Conservation (phyloP, 2,113 vertebrate genomes). For the Laterallus jamaicensis region DNA sequence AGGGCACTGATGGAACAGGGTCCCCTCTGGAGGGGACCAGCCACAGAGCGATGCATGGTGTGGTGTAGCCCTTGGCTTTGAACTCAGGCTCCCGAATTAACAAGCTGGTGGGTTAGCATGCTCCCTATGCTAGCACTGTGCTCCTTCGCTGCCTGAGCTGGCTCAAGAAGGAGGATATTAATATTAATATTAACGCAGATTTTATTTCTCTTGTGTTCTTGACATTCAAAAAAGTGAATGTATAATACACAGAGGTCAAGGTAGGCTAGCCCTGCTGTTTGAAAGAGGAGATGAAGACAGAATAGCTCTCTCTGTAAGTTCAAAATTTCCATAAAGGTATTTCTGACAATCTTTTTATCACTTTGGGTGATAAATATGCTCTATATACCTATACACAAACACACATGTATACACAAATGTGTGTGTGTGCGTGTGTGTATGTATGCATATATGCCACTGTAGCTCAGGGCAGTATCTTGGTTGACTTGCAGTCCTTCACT, state of each 20-base stretch:
- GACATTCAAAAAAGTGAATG: slow-evolving; percentile 8
- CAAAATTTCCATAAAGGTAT: neutral
- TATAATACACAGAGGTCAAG: slow-evolving; percentile 1
- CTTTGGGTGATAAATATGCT: neutral
- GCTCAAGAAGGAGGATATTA: neutral
- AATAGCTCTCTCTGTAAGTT: neutral
- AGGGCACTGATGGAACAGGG: neutral
- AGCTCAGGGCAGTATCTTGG: neutral
- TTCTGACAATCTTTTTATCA: neutral
- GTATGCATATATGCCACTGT: neutral
- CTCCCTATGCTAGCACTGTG: neutral
- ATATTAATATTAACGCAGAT: slow-evolving; percentile 15
- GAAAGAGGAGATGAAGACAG: neutral
- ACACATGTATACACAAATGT: neutral
- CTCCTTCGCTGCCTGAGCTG: neutral
- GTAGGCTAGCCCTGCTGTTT: neutral
- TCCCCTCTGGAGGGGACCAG: neutral
- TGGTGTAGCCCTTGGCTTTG: neutral
- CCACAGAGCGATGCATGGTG: fast-evolving
- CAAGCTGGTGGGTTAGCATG: neutral
- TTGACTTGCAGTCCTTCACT: neutral
- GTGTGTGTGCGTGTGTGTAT: too few species aligned
- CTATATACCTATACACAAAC: neutral
- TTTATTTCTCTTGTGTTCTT: slow-evolving; percentile 10
- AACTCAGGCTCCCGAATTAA: neutral